These are phyloP conservation scores for Austrolebias charrua DNA, from an alignment of 2,797 vertebrate species.

Conservation along the genomic window DNA sequence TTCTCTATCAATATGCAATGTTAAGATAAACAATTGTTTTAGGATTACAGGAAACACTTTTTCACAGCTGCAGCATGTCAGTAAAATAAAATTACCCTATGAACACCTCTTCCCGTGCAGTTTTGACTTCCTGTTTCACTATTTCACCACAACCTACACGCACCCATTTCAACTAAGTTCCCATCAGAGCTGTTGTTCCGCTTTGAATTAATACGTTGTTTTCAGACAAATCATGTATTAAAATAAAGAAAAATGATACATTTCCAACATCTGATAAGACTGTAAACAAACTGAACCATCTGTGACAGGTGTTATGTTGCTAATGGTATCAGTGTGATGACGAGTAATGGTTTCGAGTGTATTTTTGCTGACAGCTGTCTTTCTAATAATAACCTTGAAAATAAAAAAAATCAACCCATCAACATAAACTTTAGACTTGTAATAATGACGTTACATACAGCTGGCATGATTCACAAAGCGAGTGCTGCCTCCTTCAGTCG, in stretches of 20 bases:
- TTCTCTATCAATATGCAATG: not conserved
- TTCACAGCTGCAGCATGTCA: conserved; percentile 11
- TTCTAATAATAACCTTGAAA: not conserved
- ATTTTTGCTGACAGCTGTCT: too few species aligned
- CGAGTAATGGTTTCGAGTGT: too few species aligned
- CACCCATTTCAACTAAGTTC: conserved; percentile 13
- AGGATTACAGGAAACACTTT: conserved; percentile 10
- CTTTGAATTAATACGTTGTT: conserved; percentile 12
- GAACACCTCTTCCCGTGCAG: conserved; percentile 54
- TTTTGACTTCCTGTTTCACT: conserved; percentile 69
- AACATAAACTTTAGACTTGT: not conserved
- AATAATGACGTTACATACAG: not conserved
- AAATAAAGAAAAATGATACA: too few species aligned
- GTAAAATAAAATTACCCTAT: conserved; percentile 17
- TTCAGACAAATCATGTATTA: too few species aligned
- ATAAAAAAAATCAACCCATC: not conserved
- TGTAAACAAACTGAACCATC: too few species aligned
- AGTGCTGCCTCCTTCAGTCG: not conserved
- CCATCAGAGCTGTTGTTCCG: conserved; percentile 36
- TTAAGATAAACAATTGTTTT: not conserved
- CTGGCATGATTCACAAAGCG: not conserved
- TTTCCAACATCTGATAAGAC: too few species aligned
- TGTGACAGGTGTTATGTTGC: too few species aligned
- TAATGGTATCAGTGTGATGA: too few species aligned
- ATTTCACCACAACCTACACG: conserved; percentile 49